Conservation (phyloP, 2,797 vertebrate species). For the Micromesistius poutassou region DNA sequence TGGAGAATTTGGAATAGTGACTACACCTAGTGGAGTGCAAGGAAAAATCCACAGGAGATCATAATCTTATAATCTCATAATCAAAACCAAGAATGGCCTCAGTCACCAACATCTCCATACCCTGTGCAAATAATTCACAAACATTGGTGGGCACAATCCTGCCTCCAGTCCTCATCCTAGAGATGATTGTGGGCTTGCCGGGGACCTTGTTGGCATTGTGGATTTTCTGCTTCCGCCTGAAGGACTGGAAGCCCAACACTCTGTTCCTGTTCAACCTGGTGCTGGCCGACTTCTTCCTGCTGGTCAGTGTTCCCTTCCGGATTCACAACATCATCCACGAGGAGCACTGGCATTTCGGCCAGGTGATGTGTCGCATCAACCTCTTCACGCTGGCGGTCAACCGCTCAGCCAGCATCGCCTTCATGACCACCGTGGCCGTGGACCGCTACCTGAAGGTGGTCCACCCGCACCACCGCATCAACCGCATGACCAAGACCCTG, state of each 20-base stretch:
- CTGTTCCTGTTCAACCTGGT: constrained; percentile 70
- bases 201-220: constrained; percentile 62
- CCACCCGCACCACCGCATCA: constrained; percentile 64
- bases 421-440: constrained; percentile 68
- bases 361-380: constrained; percentile 54
- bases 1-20: not conserved
- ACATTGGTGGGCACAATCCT: constrained; percentile 23
- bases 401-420: constrained; percentile 67
- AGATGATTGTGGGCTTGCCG: constrained; percentile 69
- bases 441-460: constrained; percentile 77
- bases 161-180: constrained; percentile 61
- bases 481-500: constrained; percentile 29
- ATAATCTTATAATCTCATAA: not conserved
- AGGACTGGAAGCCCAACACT: constrained; percentile 60
- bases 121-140: not conserved
- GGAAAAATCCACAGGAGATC: not conserved
- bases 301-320: constrained; percentile 69
- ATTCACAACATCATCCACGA: constrained; percentile 51
- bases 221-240: constrained; percentile 72
- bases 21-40: not conserved
- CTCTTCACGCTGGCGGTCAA: constrained; percentile 73
- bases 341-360: constrained; percentile 56
- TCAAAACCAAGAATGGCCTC: not conserved
- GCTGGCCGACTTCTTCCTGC: constrained; percentile 71
- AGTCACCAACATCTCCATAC: not conserved